Conservation (phyloP, 2,113 vertebrate genomes). For the Fregetta grallaria region DNA sequence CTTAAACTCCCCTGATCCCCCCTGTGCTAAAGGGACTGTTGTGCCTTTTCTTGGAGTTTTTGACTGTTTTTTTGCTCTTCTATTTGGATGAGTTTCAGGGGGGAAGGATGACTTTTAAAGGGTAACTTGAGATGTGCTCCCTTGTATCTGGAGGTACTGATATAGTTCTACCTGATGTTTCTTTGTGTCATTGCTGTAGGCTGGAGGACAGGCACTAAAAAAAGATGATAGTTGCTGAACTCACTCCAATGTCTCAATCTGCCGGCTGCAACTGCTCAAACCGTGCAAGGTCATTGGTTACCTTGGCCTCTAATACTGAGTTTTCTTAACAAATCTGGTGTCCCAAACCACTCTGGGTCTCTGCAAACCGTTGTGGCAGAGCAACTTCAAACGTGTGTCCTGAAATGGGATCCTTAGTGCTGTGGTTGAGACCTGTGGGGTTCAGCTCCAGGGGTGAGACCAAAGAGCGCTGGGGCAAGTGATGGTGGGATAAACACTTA, state of each 20-base stretch:
- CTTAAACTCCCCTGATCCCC: background rate
- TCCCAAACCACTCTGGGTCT: no score
- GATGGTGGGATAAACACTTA: background rate
- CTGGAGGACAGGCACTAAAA: background rate
- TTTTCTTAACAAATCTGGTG: background rate
- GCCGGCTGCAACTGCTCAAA: background rate
- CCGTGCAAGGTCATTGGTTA: no score
- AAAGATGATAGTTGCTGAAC: background rate
- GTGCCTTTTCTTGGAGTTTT: background rate
- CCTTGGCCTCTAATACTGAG: background rate
- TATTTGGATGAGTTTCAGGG: background rate
- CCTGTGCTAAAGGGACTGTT: background rate
- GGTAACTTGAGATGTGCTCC: background rate
- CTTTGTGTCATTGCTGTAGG: background rate
- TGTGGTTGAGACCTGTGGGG: background rate
- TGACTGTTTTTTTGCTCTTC: background rate
- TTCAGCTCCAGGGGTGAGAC: background rate
- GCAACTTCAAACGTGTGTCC: rapidly evolving
- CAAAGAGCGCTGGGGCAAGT: rapidly evolving
- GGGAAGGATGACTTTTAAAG: background rate
- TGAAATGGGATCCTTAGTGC: background rate
- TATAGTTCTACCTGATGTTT: no score
- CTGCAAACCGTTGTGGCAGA: background rate
- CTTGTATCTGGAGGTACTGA: background rate
- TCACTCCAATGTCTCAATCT: background rate